Conservation (phyloP, 1,140 invertebrate species). For the Aphelenchoides fujianensis region DNA sequence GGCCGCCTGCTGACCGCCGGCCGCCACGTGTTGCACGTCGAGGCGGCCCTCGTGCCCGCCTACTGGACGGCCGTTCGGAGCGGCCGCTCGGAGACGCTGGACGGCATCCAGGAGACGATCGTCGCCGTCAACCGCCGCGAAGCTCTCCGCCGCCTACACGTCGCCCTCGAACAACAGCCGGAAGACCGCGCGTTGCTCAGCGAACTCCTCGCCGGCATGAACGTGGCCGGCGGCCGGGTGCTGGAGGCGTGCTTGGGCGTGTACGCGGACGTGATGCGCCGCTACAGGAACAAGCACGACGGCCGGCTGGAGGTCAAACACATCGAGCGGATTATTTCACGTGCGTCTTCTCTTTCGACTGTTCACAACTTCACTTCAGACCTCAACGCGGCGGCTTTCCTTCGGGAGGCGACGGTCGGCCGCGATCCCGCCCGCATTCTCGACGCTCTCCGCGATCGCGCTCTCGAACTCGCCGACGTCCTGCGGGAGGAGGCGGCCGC, state of each 20-base stretch:
- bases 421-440: conserved; percentile 4
- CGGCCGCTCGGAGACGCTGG: not conserved
- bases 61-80: not conserved
- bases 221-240: conserved; percentile 10
- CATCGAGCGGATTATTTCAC: not conserved
- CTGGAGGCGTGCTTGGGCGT: conserved; percentile 7
- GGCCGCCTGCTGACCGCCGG: not conserved
- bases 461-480: not conserved
- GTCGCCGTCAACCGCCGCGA: not conserved
- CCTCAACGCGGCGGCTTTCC: conserved; percentile 6
- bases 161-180: not conserved
- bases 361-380: too few species aligned
- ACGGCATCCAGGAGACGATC: not conserved
- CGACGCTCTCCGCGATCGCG: not conserved
- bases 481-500: not conserved
- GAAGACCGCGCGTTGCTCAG: not conserved
- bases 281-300: not conserved
- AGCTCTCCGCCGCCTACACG: not conserved
- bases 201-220: not conserved
- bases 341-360: not conserved
- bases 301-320: not conserved
- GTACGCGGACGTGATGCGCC: not conserved
- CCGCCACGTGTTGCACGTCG: not conserved
- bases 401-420: conserved; percentile 8
- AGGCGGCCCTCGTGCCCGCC: not conserved